Base-by-base conservation (phyloP, 2,797 vertebrate genomes). In the Xenopus petersii region DNA sequence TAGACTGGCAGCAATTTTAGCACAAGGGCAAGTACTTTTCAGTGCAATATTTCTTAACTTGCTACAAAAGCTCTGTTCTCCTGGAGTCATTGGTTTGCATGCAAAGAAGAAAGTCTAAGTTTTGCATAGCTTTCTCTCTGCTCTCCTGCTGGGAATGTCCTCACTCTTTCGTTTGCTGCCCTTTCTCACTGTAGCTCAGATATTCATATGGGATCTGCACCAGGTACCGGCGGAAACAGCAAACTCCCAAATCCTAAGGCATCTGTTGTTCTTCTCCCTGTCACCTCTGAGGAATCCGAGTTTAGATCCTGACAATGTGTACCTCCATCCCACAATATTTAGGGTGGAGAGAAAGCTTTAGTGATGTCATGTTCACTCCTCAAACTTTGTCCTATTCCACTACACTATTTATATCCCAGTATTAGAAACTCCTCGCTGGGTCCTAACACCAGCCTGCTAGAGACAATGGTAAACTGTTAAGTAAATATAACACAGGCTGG, bases 281-380 rank as follows among this genome's bases (percentile, higher is more conserved):
- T 78, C 71, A 78, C 75, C 60, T 69, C n/a, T 59, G 26, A 73
- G 36, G 75, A 73, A 78, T 78, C 65, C 46, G 70, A 72, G 58
- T 64, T 56, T 56, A 74, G 60, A 70, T 51, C 62, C 76, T 74
- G 71, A 79, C 67, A 79, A 79, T 78, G 71, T 70, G 66, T 73
- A 79, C 83, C 82, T 84, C 82, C 83, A 83, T 84, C 82, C 77
- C 81, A 71, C 82, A 82, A 69, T 82, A 75, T 76, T 84, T 82
- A 81, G 89, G 91, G 90, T 88, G 92, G 92, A 89, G 91, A 90
- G 88, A 88, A 84, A 88, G 83, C 82, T 86, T 80, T 84, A 83
- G 88, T 95, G 95, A 94, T 89, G 92, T 95, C 89, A 94, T 87
- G 73, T 67, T 87, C 84, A 86, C 84, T 83, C 64, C 85, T 83